Base-by-base conservation (phyloP, 2,797 vertebrate genomes). In the Novumbra hubbsi region DNA sequence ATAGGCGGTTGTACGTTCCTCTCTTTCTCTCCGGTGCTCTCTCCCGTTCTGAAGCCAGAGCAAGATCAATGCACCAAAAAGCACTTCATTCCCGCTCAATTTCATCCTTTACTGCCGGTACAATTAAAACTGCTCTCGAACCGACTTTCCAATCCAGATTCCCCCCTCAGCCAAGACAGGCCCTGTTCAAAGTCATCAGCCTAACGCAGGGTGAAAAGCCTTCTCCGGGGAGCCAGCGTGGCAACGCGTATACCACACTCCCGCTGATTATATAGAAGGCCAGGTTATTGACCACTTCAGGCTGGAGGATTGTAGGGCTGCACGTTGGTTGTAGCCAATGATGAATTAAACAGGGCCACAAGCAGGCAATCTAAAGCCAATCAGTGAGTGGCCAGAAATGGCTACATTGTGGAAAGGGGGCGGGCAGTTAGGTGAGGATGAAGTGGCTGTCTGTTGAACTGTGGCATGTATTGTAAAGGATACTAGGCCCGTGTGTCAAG, bases 61-160 rank as follows among this genome's bases (percentile, higher is more conserved):
- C 67, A 48, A 90, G 89, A 93, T 91, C 88, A 5, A 93, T 94
- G 82, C 73, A 76, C 76, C 85, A 84, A 90, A 45, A 90, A 89
- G 86, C 87, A 88, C 81, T 88, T 90, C 72, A 89, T 88, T 89
- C 85, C 83, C 83, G 89, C 86, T 91, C 87, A 81, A 82, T 91
- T 93, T 91, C 82, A 88, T 88, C 87, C 88, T 86, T 86, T 87
- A 83, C 84, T 81, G 79, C 73, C 66, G 68, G 74, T 79, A 79
- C 92, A 93, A 93, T 93, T 93, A 92, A 89, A 92, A 87, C 84
- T 81, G 84, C 82, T 81, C 83, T 80, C 77, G 48, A 82, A 82
- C 71, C 0, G 76, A 83, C 84, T 82, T 81, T 79, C 74, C 64
- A 73, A 79, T 85, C 81, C 81, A 80, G 77, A 88, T 81, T 77